Evolutionary conservation across 1,140 invertebrate genomes (phyloP).

Genomic region (Macrobrachium nipponense): DNA sequence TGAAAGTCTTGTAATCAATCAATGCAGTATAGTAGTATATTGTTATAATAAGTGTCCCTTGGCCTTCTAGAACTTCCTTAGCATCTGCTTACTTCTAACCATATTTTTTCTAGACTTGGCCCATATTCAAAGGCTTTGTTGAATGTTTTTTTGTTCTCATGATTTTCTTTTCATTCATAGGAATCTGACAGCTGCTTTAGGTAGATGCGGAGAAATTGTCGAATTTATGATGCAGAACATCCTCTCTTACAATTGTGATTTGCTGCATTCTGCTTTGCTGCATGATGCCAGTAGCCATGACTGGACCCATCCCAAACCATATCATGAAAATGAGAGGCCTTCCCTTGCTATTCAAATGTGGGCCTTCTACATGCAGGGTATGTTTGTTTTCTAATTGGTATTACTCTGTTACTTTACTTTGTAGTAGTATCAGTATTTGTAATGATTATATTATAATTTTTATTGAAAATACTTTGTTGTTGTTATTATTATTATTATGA

Average conservation of each 20-base stretch:
- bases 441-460: not conserved
- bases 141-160: not conserved
- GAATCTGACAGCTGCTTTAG: conserved; percentile 50
- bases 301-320: conserved; percentile 75
- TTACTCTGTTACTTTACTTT: not conserved
- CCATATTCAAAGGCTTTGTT: not conserved
- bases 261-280: conserved; percentile 81
- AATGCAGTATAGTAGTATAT: too few species aligned
- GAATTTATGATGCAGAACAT: conserved; percentile 83
- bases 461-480: too few species aligned
- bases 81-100: too few species aligned
- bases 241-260: conserved; percentile 80
- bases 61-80: too few species aligned
- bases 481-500: too few species aligned
- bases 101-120: not conserved
- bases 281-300: conserved; percentile 81
- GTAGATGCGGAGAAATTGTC: conserved; percentile 80
- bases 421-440: not conserved
- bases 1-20: too few species aligned
- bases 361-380: conserved; percentile 87
- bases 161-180: conserved; percentile 13
- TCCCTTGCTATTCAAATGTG: conserved; percentile 85
- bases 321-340: conserved; percentile 78
- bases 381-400: not conserved
- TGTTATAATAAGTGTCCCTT: too few species aligned